These are phyloP conservation scores for Varanus komodoensis DNA, from an alignment of 2,113 vertebrate species.

Conservation along the genomic window DNA sequence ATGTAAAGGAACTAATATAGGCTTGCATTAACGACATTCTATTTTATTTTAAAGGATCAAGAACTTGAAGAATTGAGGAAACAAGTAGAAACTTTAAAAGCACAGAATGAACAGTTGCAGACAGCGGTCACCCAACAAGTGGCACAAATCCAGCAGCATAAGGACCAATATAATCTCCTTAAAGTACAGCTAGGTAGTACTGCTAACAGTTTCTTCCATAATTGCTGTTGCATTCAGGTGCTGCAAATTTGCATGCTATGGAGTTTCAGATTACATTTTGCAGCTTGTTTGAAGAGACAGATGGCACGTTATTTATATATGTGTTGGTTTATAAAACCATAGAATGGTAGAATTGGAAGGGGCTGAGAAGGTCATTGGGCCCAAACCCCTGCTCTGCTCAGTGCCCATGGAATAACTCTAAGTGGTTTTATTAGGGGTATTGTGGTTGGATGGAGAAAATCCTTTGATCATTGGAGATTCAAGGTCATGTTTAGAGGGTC, in stretches of 20 bases:
- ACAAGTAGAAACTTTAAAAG: slow-evolving; percentile 80
- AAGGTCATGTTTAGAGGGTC: background rate
- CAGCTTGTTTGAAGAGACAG: background rate
- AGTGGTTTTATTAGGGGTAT: background rate
- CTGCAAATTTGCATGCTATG: background rate
- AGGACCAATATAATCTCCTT: slow-evolving; percentile 97
- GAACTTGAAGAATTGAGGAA: slow-evolving; percentile 94
- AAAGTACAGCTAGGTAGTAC: slow-evolving; percentile 92
- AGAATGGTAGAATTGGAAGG: no score
- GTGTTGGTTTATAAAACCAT: background rate
- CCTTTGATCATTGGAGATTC: background rate
- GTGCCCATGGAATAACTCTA: background rate
- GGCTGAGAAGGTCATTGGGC: no score
- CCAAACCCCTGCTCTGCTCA: no score
- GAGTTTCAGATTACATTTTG: background rate
- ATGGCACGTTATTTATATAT: background rate
- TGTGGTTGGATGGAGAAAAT: background rate
- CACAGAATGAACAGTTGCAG: slow-evolving; percentile 90
- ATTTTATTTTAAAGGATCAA: slow-evolving; percentile 81
- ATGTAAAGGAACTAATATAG: background rate
- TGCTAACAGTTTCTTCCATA: no score
- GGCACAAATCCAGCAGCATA: slow-evolving; percentile 96
- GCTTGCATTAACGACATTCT: background rate
- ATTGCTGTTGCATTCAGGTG: fast-evolving
- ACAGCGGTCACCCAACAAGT: slow-evolving; percentile 87